Percentiles rank a stretch among this genome's conserved stretches.
Evolutionary conservation across 2,797 vertebrate genomes (phyloP).

Genomic region (Acanthiza pusilla): DNA sequence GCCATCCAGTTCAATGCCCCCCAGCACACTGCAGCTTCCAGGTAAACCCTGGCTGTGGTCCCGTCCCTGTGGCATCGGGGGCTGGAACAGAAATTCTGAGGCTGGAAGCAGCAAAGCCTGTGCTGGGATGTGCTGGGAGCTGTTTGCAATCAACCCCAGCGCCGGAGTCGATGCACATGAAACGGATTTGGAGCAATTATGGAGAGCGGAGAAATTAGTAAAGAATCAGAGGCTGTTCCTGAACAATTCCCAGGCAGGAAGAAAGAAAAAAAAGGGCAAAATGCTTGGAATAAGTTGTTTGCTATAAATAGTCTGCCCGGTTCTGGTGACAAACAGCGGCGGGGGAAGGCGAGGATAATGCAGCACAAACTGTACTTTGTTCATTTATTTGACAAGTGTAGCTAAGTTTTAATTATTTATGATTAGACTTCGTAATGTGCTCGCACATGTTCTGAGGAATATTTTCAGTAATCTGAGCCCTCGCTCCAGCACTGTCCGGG

Average conservation of each 20-base stretch:
- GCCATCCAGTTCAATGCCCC: not conserved
- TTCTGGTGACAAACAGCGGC: slow-evolving; percentile 2
- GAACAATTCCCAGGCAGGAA: slow-evolving; percentile 32
- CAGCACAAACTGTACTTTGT: slow-evolving; percentile 47
- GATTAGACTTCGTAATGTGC: slow-evolving; percentile 21
- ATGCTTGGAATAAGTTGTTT: slow-evolving; percentile 5
- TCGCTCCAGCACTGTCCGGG: not conserved
- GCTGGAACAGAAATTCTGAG: not conserved
- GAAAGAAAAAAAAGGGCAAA: not conserved
- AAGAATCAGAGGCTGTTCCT: slow-evolving; percentile 28
- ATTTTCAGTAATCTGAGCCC: not conserved
- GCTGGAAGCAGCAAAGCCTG: not conserved
- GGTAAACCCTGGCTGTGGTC: fast-evolving
- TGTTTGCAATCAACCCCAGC: not conserved
- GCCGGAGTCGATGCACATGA: not conserved
- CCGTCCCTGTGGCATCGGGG: not conserved
- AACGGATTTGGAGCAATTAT: not conserved
- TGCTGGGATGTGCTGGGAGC: not conserved
- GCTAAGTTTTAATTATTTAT: slow-evolving; percentile 63
- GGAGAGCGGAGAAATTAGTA: slow-evolving; percentile 12
- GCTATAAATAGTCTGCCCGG: slow-evolving; percentile 47
- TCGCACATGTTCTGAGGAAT: slow-evolving; percentile 24
- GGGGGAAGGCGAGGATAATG: not conserved
- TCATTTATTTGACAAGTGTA: slow-evolving; percentile 60
- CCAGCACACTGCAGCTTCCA: fast-evolving